Base-by-base conservation (phyloP, 2,113 vertebrate genomes). In the Ctenodactylus gundi region DNA sequence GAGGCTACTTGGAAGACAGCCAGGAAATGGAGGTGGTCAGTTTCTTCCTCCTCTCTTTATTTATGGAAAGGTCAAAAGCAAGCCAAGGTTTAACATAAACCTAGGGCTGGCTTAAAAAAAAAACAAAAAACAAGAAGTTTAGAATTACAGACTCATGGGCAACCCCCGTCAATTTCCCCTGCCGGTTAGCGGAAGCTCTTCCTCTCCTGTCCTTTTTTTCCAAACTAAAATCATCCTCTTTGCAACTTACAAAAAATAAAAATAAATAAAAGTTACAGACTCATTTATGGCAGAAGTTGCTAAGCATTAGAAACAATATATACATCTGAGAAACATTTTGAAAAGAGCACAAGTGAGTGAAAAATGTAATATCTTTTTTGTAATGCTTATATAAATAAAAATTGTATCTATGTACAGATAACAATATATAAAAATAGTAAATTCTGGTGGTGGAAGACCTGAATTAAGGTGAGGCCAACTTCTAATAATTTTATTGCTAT, bases 401-500 rank as follows among this genome's bases (percentile, higher is more conserved):
- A 27, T 72, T 85, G 20, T 64, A 44, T 75, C 4, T 64, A 70
- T 17, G 31, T 41, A 46, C n/a, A 88, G 53, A 36, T 82, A 75
- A 36, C 21, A 41, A 51, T 70, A 77, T 8, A 85, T 55, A 88
- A 73, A 87, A 77, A 76, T 23, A 0, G 39, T 85, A 65, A 77
- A 36, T 29, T 49, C 23, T 68, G 68, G 20, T 21, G 1, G 29
- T 67, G n/a, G 73, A 12, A 68, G 83, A 68, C 53, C 41, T 87
- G n/a, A 46, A 75, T 81, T 70, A 91, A 62, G 17, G 27, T 44
- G 41, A 94, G 49, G 51, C 15, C 86, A 68, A 41, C 4, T 84
- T 91, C 84, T 84, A 20, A 68, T 85, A 21, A 82, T 93, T 81
- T 88, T 83, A 65, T 95, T 94, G 17, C 55, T 83, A 17, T 60